A percentile compares a stretch with the other conserved stretches of the same genome.
Evolutionary conservation across 2,888 invertebrate species (phyloP).

Genomic region (Steinernema scapterisci): DNA sequence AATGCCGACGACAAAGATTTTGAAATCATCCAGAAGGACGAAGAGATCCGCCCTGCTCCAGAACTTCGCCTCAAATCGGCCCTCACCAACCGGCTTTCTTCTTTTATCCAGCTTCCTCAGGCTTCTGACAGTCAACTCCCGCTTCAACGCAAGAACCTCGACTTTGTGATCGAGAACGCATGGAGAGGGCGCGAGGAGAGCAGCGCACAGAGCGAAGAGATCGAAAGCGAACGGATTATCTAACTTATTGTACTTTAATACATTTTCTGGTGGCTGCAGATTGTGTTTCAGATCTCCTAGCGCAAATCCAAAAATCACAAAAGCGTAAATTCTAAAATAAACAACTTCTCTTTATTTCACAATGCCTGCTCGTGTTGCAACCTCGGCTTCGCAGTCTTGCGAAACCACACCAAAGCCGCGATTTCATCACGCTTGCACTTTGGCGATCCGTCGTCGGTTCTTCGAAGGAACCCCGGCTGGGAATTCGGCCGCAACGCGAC

Average conservation of each 20-base stretch:
- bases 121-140: constrained; percentile 34
- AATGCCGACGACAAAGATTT: constrained; percentile 42
- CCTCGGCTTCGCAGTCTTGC: too few species aligned
- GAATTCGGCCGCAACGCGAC: too few species aligned
- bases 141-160: constrained; percentile 37
- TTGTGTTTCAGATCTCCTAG: too few species aligned
- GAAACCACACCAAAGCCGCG: too few species aligned
- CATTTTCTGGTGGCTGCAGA: not conserved
- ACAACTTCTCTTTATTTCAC: too few species aligned
- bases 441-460: too few species aligned
- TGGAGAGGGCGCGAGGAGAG: not conserved
- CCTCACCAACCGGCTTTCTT: not conserved
- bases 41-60: constrained; percentile 25
- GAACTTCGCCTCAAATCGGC: not conserved
- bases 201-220: not conserved
- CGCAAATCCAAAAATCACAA: too few species aligned
- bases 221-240: constrained; percentile 16
- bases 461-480: too few species aligned
- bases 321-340: too few species aligned
- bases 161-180: constrained; percentile 44
- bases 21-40: constrained; percentile 36
- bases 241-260: not conserved
- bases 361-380: too few species aligned
- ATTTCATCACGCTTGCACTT: too few species aligned
- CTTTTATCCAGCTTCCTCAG: constrained; percentile 16